A percentile compares a stretch with the other conserved stretches of the same genome.
Evolutionary conservation across 2,888 invertebrate species (phyloP).

Genomic region (Molorchus minor): DNA sequence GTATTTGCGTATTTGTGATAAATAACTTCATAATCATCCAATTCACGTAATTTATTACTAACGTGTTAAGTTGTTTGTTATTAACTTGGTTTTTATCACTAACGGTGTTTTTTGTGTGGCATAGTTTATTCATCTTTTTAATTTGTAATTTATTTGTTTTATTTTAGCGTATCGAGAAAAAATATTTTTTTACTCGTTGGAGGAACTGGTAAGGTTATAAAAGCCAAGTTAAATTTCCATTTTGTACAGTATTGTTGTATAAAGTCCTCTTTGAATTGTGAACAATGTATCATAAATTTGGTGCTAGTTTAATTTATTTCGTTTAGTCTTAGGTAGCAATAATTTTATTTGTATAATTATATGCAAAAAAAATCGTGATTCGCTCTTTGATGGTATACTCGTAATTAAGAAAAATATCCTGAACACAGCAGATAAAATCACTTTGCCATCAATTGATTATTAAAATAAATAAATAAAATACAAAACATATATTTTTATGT

Average conservation of each 20-base stretch:
- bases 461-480: too few relatives aligned
- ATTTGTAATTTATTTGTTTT: conserved; percentile 31
- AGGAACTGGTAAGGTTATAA: conserved; percentile 45
- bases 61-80: conserved; percentile 17
- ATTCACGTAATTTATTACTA: too few relatives aligned
- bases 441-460: too few relatives aligned
- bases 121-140: conserved; percentile 12
- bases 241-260: conserved; percentile 23
- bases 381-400: too few relatives aligned
- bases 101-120: conserved; percentile 21
- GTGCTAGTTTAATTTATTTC: too few relatives aligned
- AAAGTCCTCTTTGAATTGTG: neutral
- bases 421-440: too few relatives aligned
- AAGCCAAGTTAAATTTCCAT: conserved; percentile 43
- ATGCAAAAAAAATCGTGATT: too few relatives aligned
- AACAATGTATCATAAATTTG: neutral
- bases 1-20: conserved; percentile 22
- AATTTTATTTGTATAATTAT: too few relatives aligned
- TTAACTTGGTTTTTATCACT: conserved; percentile 45
- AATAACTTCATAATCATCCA: conserved; percentile 21
- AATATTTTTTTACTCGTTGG: conserved; percentile 48
- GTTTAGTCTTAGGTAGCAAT: too few relatives aligned
- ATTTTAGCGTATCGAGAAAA: conserved; percentile 49
- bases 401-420: too few relatives aligned
- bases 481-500: too few relatives aligned